Conservation (phyloP, 2,113 vertebrate species). For the Chaenogobius annularis region DNA sequence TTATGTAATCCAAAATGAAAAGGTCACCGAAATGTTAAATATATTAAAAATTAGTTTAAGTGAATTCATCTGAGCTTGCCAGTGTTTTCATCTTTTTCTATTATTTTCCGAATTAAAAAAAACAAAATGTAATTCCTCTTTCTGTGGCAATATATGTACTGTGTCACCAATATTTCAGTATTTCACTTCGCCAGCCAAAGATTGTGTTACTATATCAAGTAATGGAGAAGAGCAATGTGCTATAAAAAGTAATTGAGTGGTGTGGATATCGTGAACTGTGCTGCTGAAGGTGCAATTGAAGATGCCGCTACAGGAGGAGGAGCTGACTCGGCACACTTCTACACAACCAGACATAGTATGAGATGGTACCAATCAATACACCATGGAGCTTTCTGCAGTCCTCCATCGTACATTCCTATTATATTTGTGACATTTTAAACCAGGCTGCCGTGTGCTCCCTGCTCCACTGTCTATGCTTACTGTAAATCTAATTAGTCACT, state of each 20-base stretch:
- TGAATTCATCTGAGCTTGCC: not conserved
- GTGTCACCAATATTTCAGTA: not conserved
- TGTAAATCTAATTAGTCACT: constrained; percentile 44
- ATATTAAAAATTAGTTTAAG: not conserved
- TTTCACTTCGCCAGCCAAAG: not conserved
- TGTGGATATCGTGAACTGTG: constrained; percentile 35
- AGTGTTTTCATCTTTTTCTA: not conserved
- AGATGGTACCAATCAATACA: constrained; percentile 14
- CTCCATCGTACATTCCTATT: not conserved
- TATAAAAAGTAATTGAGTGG: constrained; percentile 28
- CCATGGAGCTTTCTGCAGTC: not conserved
- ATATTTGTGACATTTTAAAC: not conserved
- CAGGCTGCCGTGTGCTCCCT: constrained; percentile 13
- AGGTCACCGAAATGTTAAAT: constrained; percentile 15
- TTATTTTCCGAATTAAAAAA: not conserved
- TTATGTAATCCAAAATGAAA: constrained; percentile 14
- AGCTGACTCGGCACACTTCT: constrained; percentile 46
- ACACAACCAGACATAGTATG: constrained; percentile 24
- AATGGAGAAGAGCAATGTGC: constrained; percentile 13
- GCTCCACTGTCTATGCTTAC: constrained; percentile 42
- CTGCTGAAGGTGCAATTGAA: constrained; percentile 30
- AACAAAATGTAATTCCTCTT: not conserved
- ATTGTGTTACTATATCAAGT: constrained; percentile 22
- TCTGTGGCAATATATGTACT: too few species aligned
- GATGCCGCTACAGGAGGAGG: constrained; percentile 12